Base-by-base conservation (phyloP, 1,140 invertebrate genomes). In the Heliconius hermathena region DNA sequence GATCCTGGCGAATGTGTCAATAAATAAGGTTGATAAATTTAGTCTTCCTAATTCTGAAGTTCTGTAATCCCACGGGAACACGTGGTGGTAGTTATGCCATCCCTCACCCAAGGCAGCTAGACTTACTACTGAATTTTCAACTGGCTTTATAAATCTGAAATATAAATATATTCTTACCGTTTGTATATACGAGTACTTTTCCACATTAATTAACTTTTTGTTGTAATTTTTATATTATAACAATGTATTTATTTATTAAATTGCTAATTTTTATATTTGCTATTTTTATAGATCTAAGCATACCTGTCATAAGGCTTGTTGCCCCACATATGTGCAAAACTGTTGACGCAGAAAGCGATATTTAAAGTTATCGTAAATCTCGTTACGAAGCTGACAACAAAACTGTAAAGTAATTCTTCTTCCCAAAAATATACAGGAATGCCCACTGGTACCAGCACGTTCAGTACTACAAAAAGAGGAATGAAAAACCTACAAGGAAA, bases 1-100 rank as follows among this genome's bases (percentile, higher is more conserved):
- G 18, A 97, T 87, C 77, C 95, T 95, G 0, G 96, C 96, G 77
- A 97, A 97, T 1, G 95, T 93, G 82, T 97, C 96, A 70, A 98
- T 97, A 81, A 97, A 97, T 0, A 85, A 95, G 0, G 97, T 97
- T 0, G 97, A 97, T 1, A 96, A 85, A 84, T 98, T 97, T 66
- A 96, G 94, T 70, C 95, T 93, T 1, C 97, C 97, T 2, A 97
- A 93, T 85, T 99, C 98, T 2, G 97, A 97, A 0, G 98, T 97
- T 84, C 97, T 96, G 90, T 99, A 98, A 89, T 99, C 98, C 96
- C 97, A 98, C 0, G 98, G 98, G 89, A 97, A 97, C 1, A 98
- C 97, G 89, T 99, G 99, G 90, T 99, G 98, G 93, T 98, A 99
- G 93, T 99, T 99, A 91, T 99, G 98, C 97, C 98, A 99, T 33